These are phyloP conservation scores for Hydropotes inermis DNA, from an alignment of 2,113 vertebrate genomes.

Conservation along the genomic window DNA sequence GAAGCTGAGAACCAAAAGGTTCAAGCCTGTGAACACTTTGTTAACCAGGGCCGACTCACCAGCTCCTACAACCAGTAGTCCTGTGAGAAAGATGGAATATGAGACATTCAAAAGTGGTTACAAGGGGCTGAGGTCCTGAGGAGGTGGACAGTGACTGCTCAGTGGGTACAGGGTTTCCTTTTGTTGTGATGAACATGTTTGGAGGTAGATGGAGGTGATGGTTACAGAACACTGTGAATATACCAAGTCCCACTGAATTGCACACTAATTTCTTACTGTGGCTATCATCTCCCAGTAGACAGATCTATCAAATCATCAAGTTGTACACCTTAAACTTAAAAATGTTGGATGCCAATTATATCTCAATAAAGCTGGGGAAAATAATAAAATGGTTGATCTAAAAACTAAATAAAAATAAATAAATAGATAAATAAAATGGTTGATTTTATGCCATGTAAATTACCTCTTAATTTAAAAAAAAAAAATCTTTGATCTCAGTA, in stretches of 20 bases:
- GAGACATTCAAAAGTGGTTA: rapidly evolving
- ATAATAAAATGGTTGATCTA: not conserved
- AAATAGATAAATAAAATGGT: not conserved
- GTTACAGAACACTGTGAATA: not conserved
- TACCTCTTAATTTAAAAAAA: not conserved
- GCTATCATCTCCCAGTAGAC: not conserved
- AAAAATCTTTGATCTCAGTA: not conserved
- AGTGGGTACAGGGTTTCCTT: not conserved
- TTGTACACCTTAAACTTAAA: not conserved
- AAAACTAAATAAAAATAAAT: too few relatives aligned
- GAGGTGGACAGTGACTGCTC: not conserved
- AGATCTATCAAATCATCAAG: not conserved
- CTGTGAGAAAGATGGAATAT: slow-evolving; percentile 76
- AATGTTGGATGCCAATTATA: not conserved
- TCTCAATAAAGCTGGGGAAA: not conserved
- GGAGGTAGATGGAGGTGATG: slow-evolving; percentile 77
- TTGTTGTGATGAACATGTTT: not conserved
- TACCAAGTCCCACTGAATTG: not conserved
- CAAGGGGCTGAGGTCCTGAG: not conserved
- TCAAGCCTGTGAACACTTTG: slow-evolving; percentile 91
- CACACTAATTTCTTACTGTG: not conserved
- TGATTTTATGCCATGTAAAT: not conserved
- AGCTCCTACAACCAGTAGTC: slow-evolving; percentile 89
- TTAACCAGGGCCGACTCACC: slow-evolving; percentile 91
- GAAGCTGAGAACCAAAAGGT: slow-evolving; percentile 90